A percentile compares a stretch with the other conserved stretches of the same genome.
phyloP scores from a whole-genome alignment of 2,113 vertebrate genomes.

The Neogobius melanostomus region DNA sequence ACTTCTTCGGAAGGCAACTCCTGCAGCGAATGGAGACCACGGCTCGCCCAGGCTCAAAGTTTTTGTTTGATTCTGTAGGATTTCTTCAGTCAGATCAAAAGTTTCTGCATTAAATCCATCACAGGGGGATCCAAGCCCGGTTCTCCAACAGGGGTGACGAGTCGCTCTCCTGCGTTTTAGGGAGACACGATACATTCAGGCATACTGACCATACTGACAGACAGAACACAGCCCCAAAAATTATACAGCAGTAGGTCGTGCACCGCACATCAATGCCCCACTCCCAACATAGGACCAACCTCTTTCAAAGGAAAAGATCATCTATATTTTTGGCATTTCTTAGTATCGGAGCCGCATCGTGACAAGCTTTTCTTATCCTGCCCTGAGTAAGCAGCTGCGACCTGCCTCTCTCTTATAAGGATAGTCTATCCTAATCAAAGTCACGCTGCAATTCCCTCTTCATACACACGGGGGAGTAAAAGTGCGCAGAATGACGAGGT shows the following conservation, averaged over 20 bases:
- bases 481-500: background rate
- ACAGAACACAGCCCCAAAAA: background rate
- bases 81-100: background rate
- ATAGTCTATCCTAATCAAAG: background rate
- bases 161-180: constrained; percentile 18
- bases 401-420: no score
- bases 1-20: constrained; percentile 36
- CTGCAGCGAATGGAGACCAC: constrained; percentile 8
- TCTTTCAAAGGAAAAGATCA: no score
- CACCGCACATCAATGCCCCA: no score
- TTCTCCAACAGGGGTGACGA: constrained; percentile 5
- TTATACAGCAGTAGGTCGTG: no score
- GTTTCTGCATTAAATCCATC: background rate
- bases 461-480: constrained; percentile 20
- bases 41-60: background rate
- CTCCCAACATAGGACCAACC: no score
- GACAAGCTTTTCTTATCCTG: background rate
- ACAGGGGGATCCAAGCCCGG: background rate
- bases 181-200: background rate
- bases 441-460: constrained; percentile 15
- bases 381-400: background rate
- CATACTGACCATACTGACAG: no score
- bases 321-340: background rate
- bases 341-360: background rate
- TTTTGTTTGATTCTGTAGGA: background rate